Conservation (phyloP, 2,888 invertebrate species). For the Xestia ashworthii region DNA sequence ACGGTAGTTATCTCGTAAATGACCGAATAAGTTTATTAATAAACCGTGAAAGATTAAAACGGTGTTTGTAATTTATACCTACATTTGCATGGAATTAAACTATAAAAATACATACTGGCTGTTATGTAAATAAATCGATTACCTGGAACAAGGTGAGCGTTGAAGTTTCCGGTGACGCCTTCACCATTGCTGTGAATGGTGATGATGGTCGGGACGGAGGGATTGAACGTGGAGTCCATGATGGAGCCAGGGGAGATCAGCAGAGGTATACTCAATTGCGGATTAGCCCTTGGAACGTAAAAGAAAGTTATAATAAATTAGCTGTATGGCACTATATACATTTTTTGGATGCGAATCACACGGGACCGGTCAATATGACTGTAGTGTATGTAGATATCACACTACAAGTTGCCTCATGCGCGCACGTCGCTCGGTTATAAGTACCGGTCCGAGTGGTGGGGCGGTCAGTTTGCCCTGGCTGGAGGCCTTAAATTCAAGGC, state of each 20-base stretch:
- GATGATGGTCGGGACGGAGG: constrained; percentile 73
- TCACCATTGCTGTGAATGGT: constrained; percentile 80
- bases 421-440: too few relatives aligned
- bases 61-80: too few relatives aligned
- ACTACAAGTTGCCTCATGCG: too few relatives aligned
- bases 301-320: background rate
- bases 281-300: constrained; percentile 73
- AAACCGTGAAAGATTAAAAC: too few relatives aligned
- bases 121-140: constrained; percentile 31
- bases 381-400: too few relatives aligned
- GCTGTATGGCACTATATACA: background rate
- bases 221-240: constrained; percentile 70
- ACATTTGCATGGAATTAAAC: background rate
- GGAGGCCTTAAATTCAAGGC: too few relatives aligned
- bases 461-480: too few relatives aligned
- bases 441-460: too few relatives aligned
- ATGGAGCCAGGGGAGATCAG: constrained; percentile 72
- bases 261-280: constrained; percentile 75
- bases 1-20: too few relatives aligned
- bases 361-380: too few relatives aligned
- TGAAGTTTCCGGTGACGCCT: constrained; percentile 79
- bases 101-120: background rate
- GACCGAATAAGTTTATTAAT: too few relatives aligned
- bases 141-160: constrained; percentile 81
- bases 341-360: too few relatives aligned